A percentile compares a stretch with the other conserved stretches of the same genome.
These are phyloP conservation scores for Charadrius vociferus DNA, from an alignment of 2,113 vertebrate genomes.

Conservation along the genomic window DNA sequence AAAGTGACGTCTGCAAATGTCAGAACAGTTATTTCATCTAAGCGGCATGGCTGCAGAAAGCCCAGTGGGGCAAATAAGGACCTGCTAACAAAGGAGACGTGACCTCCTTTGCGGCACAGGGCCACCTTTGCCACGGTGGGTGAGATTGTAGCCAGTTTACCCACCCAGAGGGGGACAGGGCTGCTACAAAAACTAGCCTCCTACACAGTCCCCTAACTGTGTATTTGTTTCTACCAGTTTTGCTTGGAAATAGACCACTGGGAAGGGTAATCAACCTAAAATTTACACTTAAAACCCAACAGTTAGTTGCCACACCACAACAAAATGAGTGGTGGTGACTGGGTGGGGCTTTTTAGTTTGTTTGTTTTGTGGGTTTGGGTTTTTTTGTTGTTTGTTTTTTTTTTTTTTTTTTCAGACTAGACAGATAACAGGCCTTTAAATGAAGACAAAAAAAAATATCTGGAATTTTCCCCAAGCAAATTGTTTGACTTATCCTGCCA, in stretches of 20 bases:
- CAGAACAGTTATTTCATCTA: neutral
- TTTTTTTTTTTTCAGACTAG: neutral
- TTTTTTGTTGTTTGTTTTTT: too few species aligned
- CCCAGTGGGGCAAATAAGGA: neutral
- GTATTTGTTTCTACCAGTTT: neutral
- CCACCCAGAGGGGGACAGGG: neutral
- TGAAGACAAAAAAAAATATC: neutral
- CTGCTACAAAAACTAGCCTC: neutral
- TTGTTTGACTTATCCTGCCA: neutral
- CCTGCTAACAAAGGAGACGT: neutral
- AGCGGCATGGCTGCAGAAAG: neutral
- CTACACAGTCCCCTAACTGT: neutral
- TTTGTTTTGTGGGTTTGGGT: neutral
- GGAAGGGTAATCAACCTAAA: neutral
- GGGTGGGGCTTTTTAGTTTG: neutral
- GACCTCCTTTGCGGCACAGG: neutral
- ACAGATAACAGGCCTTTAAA: neutral
- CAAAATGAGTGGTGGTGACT: neutral
- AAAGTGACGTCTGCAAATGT: neutral
- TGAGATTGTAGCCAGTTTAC: neutral
- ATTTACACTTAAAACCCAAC: neutral
- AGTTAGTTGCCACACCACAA: neutral
- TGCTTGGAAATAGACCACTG: neutral
- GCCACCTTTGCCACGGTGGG: fast-evolving
- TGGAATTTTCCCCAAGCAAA: neutral